Percentiles rank a stretch among this genome's conserved stretches.
Conservation (phyloP, 2,113 vertebrate genomes). For the Rhegmatorhina hoffmannsi region DNA sequence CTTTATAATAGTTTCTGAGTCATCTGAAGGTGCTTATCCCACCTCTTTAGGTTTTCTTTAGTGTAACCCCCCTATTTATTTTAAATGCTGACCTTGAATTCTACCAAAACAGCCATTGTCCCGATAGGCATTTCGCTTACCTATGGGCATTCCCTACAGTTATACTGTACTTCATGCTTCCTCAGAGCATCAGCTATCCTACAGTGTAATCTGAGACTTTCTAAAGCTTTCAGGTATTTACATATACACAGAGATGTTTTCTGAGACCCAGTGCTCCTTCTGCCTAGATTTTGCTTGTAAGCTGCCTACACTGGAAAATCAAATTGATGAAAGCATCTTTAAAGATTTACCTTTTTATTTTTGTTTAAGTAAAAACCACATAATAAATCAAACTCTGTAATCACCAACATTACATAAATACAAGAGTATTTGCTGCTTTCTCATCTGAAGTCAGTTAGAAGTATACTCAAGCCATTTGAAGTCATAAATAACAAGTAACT, state of each 20-base stretch:
- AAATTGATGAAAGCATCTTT: not conserved
- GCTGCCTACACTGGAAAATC: not conserved
- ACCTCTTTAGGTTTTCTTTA: not conserved
- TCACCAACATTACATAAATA: not conserved
- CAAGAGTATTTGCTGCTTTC: not conserved
- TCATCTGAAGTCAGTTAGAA: not conserved
- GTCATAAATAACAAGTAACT: not conserved
- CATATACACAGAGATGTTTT: not conserved
- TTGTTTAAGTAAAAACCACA: not conserved
- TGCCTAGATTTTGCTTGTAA: not conserved
- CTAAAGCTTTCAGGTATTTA: not conserved
- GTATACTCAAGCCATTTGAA: not conserved
- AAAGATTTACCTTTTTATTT: not conserved
- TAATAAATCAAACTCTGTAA: not conserved
- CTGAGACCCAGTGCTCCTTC: not conserved
- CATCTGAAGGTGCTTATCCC: not conserved
- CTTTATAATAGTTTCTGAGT: not conserved
- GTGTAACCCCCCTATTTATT: not conserved
- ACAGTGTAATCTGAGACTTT: not conserved
- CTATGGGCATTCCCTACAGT: not conserved
- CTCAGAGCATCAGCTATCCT: not conserved
- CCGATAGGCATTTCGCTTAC: not conserved
- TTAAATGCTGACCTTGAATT: not conserved
- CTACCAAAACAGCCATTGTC: not conserved
- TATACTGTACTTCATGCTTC: not conserved